phyloP scores from a whole-genome alignment of 2,888 invertebrate species.

The Hydropsyche betteni region DNA sequence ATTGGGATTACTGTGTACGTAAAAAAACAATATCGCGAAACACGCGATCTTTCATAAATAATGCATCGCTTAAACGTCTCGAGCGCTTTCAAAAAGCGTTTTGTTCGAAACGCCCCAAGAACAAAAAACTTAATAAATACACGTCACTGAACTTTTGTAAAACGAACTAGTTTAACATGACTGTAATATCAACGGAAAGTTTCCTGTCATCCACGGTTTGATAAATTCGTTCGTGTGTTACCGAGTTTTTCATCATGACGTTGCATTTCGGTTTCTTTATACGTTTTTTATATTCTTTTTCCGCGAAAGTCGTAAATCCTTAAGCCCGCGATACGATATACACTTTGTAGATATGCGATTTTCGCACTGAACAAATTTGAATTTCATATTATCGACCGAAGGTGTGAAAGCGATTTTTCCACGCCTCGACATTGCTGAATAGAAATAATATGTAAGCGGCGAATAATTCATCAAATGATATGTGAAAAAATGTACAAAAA shows the following conservation, averaged over 20 bases:
- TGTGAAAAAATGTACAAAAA: no score
- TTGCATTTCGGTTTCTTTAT: constrained; percentile 21
- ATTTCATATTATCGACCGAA: no score
- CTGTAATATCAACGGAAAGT: constrained; percentile 29
- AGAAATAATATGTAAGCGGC: no score
- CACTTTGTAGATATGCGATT: no score
- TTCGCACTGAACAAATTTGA: no score
- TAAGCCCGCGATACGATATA: not conserved
- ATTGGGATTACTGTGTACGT: no score
- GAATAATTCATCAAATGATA: no score
- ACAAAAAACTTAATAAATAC: constrained; percentile 16
- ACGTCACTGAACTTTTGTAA: constrained; percentile 14
- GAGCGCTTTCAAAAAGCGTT: constrained; percentile 6
- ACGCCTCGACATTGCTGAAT: no score
- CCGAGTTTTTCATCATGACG: constrained; percentile 30
- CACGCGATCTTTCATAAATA: not conserved
- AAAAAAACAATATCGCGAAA: not conserved
- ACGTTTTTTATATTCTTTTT: constrained; percentile 1
- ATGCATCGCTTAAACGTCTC: not conserved
- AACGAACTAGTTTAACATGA: constrained; percentile 15
- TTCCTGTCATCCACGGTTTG: constrained; percentile 26
- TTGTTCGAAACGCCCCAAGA: constrained; percentile 3
- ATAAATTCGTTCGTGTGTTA: constrained; percentile 30
- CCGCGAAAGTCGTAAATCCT: constrained; percentile 14
- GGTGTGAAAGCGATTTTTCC: no score